A percentile compares a stretch with the other conserved stretches of the same genome.
Conservation (phyloP, 2,888 invertebrate species). For the Lasioglossum marginatum region DNA sequence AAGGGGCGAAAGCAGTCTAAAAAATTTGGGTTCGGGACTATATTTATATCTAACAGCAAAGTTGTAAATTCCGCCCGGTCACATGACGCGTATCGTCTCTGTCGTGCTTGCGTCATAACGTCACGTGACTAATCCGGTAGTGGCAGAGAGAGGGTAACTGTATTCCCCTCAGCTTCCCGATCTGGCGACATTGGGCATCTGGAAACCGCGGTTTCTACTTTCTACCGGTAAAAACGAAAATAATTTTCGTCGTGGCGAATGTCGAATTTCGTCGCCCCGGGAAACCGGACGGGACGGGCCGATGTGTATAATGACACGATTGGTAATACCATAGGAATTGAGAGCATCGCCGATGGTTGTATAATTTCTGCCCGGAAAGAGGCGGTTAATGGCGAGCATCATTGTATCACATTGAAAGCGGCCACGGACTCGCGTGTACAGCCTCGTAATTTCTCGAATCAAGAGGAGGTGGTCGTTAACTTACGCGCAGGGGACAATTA, state of each 20-base stretch:
- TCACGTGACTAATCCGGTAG: no score
- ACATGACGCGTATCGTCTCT: no score
- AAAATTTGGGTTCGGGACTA: background rate
- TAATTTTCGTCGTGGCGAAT: background rate
- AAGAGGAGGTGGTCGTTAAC: background rate
- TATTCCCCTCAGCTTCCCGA: no score
- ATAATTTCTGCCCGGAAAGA: slow-evolving; percentile 29
- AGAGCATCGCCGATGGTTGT: background rate
- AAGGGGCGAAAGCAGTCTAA: background rate
- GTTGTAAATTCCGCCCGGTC: background rate
- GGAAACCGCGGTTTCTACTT: background rate
- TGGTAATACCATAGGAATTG: slow-evolving; percentile 23
- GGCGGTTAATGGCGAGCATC: slow-evolving; percentile 37
- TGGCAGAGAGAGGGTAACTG: no score
- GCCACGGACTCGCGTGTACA: slow-evolving; percentile 11
- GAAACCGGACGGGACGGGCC: slow-evolving; percentile 3
- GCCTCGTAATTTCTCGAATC: slow-evolving; percentile 17
- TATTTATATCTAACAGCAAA: background rate
- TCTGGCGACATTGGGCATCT: no score
- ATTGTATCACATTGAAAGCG: slow-evolving; percentile 28
- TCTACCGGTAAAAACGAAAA: background rate
- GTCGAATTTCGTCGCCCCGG: slow-evolving; percentile 35
- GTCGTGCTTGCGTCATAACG: no score
- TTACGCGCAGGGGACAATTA: slow-evolving; percentile 8
- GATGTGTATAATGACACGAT: slow-evolving; percentile 16